Evolutionary conservation across 2,797 vertebrate species (phyloP), one percentile per base, ranked within the genome.

Genomic region (Phataginus tetradactyla): DNA sequence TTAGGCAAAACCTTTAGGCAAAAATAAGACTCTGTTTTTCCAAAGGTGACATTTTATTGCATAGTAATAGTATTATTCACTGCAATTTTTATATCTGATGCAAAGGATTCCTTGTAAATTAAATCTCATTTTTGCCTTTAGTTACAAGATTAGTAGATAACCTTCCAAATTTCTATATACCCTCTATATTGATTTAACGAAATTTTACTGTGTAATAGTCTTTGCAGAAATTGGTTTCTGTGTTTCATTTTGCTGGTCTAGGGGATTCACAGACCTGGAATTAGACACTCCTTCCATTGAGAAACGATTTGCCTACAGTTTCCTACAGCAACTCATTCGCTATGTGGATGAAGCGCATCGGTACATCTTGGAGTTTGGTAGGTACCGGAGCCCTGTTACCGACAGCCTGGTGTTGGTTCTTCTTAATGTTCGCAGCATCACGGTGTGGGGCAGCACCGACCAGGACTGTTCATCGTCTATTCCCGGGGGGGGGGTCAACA

Each of bases 241-340:
- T 29, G 1, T 74, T 75, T 84, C 5, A 2, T 83, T 4, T 95
- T 97, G 37, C 66, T 96, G 63, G 96, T 96, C 5, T 97, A 99
- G 99, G 98, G 99, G 99, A 15, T 98, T 99, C 95, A 99, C 99
- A 97, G 99, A 99, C 21, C 98, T 99, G 97, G 99, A 99, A 88
- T 97, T 99, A 93, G 99, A 99, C 95, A 99, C 99, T 0, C 99
- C 99, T 57, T 99, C 99, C 13, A 99, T 99, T 88, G 99, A 99
- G 98, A 99, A 99, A 90, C 99, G 99, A 4, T 99, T 99, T 94
- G 99, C 99, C 72, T 99, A 99, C 98, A 99, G 99, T 88, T 99
- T 99, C 92, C 99, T 99, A 74, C 99, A 99, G 97, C 99, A 99
- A 29, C 99, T 99, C 94, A 99, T 99, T 97, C 99, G 99, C 85